phyloP scores from a whole-genome alignment of 53 echinoderm and acorn worm species.

The Mesocentrotus franciscanus region DNA sequence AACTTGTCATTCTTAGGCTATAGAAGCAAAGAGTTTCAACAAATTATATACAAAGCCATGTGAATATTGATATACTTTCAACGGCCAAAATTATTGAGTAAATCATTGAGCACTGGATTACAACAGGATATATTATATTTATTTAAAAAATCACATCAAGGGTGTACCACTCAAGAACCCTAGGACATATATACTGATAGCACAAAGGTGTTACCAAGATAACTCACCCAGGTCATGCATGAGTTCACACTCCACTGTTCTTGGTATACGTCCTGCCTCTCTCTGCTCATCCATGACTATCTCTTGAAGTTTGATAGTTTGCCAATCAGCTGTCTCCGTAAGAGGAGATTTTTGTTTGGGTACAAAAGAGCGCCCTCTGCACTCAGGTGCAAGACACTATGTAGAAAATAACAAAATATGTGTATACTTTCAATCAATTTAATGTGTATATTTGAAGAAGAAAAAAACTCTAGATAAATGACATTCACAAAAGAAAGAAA shows the following conservation, averaged over 20 bases:
- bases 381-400: constrained; percentile 90
- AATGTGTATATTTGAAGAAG: not conserved
- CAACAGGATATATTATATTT: not conserved
- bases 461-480: too few relatives aligned
- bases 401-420: too few relatives aligned
- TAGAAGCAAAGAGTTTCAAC: too few relatives aligned
- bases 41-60: not conserved
- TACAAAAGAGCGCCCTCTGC: constrained; percentile 85
- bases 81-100: not conserved
- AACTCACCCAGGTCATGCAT: constrained; percentile 87
- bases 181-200: not conserved
- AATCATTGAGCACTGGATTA: not conserved
- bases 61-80: not conserved
- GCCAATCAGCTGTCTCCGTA: constrained; percentile 99
- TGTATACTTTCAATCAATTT: not conserved
- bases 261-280: constrained; percentile 95
- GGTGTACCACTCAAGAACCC: not conserved
- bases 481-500: too few relatives aligned
- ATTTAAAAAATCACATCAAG: not conserved
- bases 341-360: constrained; percentile 84
- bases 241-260: constrained; percentile 97
- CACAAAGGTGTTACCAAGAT: not conserved
- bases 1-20: not conserved
- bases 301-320: constrained; percentile 94
- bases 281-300: constrained; percentile 93